Conservation (phyloP, 2,113 vertebrate genomes). For the Poeciliopsis retropinna region DNA sequence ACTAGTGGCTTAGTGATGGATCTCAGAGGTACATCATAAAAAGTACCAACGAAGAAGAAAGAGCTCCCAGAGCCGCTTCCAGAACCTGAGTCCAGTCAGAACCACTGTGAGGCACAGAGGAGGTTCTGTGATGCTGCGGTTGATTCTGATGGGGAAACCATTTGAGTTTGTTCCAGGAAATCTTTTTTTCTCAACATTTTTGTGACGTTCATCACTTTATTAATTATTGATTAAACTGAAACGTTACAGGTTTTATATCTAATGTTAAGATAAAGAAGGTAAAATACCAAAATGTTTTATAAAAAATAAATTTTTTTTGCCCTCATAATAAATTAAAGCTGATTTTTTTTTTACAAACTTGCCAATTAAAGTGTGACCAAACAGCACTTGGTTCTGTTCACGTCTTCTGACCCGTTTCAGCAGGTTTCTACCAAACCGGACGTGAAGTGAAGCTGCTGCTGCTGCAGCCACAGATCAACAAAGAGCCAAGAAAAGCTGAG, state of each 20-base stretch:
- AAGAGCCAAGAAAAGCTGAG: slow-evolving; percentile 16
- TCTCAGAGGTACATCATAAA: neutral
- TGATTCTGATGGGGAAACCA: neutral
- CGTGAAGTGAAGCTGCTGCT: slow-evolving; percentile 5
- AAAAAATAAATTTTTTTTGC: too few relatives aligned
- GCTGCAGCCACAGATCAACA: slow-evolving; percentile 1
- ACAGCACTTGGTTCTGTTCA: neutral
- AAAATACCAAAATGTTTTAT: too few relatives aligned
- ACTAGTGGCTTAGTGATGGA: neutral
- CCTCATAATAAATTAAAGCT: too few relatives aligned
- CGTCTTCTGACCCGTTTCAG: neutral
- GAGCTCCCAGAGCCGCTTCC: too few relatives aligned
- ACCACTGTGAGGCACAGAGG: neutral
- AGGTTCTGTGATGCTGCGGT: neutral
- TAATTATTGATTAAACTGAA: too few relatives aligned
- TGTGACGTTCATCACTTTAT: too few relatives aligned
- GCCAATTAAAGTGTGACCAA: neutral
- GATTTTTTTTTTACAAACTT: neutral
- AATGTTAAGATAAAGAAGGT: too few relatives aligned
- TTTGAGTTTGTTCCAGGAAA: too few relatives aligned
- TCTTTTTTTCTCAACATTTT: too few relatives aligned
- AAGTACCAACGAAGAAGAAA: neutral
- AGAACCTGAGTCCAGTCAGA: neutral
- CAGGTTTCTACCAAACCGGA: neutral
- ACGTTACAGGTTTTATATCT: too few relatives aligned